Evolutionary conservation across 2,113 vertebrate genomes (phyloP).

Genomic region (Enhydra lutris): DNA sequence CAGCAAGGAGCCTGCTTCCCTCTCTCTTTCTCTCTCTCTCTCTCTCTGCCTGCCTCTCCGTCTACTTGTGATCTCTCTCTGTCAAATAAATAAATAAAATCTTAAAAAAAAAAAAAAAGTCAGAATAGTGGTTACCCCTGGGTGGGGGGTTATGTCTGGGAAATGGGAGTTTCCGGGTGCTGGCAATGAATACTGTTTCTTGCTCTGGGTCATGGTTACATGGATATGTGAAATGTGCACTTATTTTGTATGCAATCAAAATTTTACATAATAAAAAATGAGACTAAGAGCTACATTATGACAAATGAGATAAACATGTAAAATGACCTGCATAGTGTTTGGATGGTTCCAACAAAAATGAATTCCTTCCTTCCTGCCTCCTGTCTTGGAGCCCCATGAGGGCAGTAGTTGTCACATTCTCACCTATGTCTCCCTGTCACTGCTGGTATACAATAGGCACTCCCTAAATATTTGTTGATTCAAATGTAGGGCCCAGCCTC

Average conservation of each 20-base stretch:
- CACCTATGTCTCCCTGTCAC: not conserved
- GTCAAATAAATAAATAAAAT: no score
- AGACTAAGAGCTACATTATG: not conserved
- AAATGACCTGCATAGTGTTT: not conserved
- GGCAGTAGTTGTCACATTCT: not conserved
- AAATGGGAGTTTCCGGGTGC: not conserved
- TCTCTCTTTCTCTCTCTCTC: no score
- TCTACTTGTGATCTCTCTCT: no score
- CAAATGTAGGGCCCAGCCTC: not conserved
- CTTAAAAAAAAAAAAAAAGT: no score
- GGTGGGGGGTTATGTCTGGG: not conserved
- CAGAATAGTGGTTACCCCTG: not conserved
- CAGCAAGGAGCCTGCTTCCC: no score
- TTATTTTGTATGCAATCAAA: not conserved
- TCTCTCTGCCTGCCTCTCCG: no score
- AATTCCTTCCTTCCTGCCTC: not conserved
- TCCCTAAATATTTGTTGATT: not conserved
- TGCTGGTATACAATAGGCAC: not conserved
- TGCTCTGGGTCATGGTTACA: not conserved
- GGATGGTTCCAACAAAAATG: not conserved
- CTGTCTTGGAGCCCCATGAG: not conserved
- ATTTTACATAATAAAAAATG: not conserved
- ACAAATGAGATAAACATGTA: not conserved
- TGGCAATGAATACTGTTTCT: not conserved
- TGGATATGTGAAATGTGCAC: not conserved